phyloP scores from a whole-genome alignment of 2,797 vertebrate species.

The Acanthis flammea region DNA sequence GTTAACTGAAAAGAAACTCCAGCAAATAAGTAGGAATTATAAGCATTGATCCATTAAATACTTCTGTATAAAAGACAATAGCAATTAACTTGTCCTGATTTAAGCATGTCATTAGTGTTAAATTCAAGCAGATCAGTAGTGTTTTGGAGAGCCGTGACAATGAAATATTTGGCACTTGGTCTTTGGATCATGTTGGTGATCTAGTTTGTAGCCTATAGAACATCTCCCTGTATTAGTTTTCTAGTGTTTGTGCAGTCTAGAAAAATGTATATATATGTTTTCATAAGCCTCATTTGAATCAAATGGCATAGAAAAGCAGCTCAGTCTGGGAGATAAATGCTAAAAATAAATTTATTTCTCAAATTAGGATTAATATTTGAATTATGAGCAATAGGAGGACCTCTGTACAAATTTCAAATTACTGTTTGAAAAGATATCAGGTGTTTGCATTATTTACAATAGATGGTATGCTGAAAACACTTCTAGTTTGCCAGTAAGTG shows the following conservation, averaged over 20 bases:
- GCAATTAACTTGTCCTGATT: not conserved
- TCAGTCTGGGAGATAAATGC: not conserved
- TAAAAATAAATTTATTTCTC: not conserved
- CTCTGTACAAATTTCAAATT: not conserved
- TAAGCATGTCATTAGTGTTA: not conserved
- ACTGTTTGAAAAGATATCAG: not conserved
- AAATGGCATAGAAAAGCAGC: not conserved
- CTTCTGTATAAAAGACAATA: not conserved
- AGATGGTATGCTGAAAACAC: not conserved
- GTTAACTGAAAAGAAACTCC: not conserved
- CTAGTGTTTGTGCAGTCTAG: not conserved
- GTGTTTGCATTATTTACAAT: not conserved
- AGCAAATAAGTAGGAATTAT: not conserved
- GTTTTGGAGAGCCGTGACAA: not conserved
- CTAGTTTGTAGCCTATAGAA: not conserved
- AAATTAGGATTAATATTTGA: not conserved
- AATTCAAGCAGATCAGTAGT: not conserved
- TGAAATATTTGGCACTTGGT: conserved; percentile 32
- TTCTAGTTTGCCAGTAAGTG: not conserved
- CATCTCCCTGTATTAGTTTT: not conserved
- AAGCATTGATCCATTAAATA: not conserved
- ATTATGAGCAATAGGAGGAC: not conserved
- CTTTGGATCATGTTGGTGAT: not conserved
- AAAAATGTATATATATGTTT: not conserved
- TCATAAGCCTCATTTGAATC: not conserved